These are phyloP conservation scores for Tinea pellionella DNA, from an alignment of 2,888 invertebrate species.

Conservation along the genomic window DNA sequence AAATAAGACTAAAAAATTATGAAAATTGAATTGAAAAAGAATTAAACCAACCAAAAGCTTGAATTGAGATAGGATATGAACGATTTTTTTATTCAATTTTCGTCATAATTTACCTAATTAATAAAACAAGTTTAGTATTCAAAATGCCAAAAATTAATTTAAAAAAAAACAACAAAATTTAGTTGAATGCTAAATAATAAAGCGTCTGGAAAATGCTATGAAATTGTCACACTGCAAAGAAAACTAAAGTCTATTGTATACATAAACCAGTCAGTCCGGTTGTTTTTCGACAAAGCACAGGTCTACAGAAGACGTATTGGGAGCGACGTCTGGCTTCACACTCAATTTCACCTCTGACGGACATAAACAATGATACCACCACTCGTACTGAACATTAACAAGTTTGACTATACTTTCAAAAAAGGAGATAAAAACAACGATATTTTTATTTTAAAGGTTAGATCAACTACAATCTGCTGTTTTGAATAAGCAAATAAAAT, in stretches of 20 bases:
- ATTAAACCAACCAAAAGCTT: too few relatives aligned
- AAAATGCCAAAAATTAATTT: too few relatives aligned
- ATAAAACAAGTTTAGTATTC: too few relatives aligned
- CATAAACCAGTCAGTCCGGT: background rate
- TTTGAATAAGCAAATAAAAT: background rate
- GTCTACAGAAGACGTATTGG: conserved; percentile 49
- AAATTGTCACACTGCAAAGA: background rate
- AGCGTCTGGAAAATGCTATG: too few relatives aligned
- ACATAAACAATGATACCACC: conserved; percentile 64
- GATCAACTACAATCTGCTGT: background rate
- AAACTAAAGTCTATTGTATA: background rate
- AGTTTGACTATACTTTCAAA: background rate
- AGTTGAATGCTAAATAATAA: too few relatives aligned
- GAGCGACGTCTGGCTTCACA: conserved; percentile 68
- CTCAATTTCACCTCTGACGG: conserved; percentile 69
- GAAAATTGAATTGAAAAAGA: too few relatives aligned
- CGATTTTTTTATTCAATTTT: too few relatives aligned
- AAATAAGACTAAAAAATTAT: too few relatives aligned
- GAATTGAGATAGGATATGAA: too few relatives aligned
- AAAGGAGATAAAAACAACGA: background rate
- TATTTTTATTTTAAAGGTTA: background rate
- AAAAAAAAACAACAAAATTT: too few relatives aligned
- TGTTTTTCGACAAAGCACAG: background rate
- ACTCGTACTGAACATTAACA: conserved; percentile 14
- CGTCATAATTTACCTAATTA: too few relatives aligned